Evolutionary conservation across 1,140 invertebrate genomes (phyloP), one percentile per base, ranked within the genome.

Genomic region (Drosophila sp.): DNA sequence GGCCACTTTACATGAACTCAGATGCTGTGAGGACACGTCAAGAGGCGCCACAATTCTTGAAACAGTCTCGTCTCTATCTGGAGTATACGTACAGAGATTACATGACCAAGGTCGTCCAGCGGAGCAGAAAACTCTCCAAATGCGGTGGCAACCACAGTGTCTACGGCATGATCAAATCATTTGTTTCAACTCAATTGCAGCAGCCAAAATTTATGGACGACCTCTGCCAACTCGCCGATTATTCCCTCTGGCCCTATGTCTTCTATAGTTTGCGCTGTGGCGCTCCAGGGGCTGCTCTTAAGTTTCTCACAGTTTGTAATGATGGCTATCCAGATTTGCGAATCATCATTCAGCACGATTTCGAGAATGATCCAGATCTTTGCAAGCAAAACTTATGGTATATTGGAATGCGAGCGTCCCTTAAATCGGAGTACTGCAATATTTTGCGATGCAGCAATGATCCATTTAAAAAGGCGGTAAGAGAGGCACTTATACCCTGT

Each of bases 391-490:
- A 9, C 0, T 7, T 46, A 16, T 27, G 2, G 1, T 2, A 4
- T 4, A 16, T 0, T 0, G 11, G 16, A 3, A 6, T 45, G 9
- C 13, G 43, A 6, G 8, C 11, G 27, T 11, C 13, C 0, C 13
- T 45, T 2, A 1, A 0, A 4, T 11, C 4, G 25, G 14, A 59
- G 27, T 59, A 46, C 16, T 16, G 2, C 1, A 46, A 36, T 0
- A 5, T 7, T 0, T 11, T 25, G 7, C 14, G 29, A 4, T 4
- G 2, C 7, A 2, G n/a, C 5, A 27, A n/a, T 8, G 45, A 61
- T 61, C 58, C 43, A 8, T 61, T 13, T 5, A 25, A 38, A 34
- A 48, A 50, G n/a, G 58, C 14, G 32, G 58, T 61, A n/a, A 48
- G 54, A 43, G 3, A 27, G 2, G 5, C 1, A 6, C 9, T 1